These are phyloP conservation scores for Hydrophis major DNA, from an alignment of 2,797 vertebrate species.

Conservation along the genomic window DNA sequence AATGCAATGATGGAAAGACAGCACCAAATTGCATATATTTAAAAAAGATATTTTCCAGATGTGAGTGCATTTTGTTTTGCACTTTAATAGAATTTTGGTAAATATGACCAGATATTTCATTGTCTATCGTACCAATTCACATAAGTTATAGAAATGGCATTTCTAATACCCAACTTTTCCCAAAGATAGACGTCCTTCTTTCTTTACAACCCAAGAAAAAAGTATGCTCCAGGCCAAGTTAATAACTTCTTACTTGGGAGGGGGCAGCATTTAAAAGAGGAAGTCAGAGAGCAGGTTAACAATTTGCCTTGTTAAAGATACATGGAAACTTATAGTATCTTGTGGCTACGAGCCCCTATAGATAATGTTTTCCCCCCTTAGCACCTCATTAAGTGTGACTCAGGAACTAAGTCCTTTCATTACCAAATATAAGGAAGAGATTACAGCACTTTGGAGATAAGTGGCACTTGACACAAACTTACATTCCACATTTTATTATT, in stretches of 20 bases:
- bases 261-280: slow-evolving; percentile 1
- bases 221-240: not conserved
- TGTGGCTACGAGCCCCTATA: not conserved
- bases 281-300: slow-evolving; percentile 17
- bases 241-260: slow-evolving; percentile 9
- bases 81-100: not conserved
- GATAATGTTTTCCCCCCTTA: not conserved
- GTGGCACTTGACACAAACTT: slow-evolving; percentile 19
- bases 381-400: slow-evolving; percentile 28
- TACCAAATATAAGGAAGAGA: slow-evolving; percentile 16
- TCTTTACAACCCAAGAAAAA: not conserved
- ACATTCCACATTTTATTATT: not conserved
- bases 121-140: not conserved
- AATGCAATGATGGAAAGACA: not conserved
- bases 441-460: not conserved
- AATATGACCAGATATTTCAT: not conserved
- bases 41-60: not conserved
- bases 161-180: not conserved
- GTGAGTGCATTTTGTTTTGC: not conserved
- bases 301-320: slow-evolving; percentile 12
- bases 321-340: slow-evolving; percentile 7
- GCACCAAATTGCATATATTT: not conserved
- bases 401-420: slow-evolving; percentile 26
- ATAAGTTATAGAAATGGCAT: not conserved
- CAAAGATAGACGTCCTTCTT: not conserved